These are phyloP conservation scores for Corythaeola cristata DNA, from an alignment of 2,113 vertebrate species.

Conservation along the genomic window DNA sequence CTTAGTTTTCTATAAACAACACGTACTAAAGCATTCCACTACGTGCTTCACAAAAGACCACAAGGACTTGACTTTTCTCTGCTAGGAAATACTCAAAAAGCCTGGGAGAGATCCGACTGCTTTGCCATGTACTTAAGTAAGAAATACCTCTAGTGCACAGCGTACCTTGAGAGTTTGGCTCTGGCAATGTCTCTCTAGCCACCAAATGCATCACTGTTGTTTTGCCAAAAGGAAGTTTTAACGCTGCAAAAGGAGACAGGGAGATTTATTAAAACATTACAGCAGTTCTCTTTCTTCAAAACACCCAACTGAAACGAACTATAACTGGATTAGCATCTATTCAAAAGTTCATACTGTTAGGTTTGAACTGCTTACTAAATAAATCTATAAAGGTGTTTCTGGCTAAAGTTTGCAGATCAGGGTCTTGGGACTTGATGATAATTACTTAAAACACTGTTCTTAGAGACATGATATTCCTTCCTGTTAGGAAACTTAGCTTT, in stretches of 20 bases:
- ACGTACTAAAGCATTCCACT: background rate
- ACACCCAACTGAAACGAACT: background rate
- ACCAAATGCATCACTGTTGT: slow-evolving; percentile 99
- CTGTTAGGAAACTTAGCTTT: background rate
- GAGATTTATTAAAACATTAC: background rate
- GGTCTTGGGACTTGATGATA: background rate
- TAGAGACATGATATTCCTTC: background rate
- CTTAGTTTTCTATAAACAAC: background rate
- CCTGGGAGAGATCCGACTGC: background rate
- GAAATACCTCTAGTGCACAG: background rate
- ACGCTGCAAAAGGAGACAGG: slow-evolving; percentile 76
- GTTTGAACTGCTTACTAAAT: background rate
- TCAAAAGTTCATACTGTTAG: background rate
- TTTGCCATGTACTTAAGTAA: background rate
- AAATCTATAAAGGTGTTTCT: background rate
- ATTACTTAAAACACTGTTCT: background rate
- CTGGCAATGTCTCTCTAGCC: slow-evolving; percentile 97
- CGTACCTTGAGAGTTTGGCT: slow-evolving; percentile 99
- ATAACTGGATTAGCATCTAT: background rate
- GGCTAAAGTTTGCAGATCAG: background rate
- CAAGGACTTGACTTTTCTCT: background rate
- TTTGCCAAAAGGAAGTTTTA: slow-evolving; percentile 98
- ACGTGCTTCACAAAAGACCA: background rate
- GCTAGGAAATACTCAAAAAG: background rate
- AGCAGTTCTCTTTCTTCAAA: background rate